These are phyloP conservation scores for Kryptolebias marmoratus DNA, from an alignment of 2,113 vertebrate genomes.

Conservation along the genomic window DNA sequence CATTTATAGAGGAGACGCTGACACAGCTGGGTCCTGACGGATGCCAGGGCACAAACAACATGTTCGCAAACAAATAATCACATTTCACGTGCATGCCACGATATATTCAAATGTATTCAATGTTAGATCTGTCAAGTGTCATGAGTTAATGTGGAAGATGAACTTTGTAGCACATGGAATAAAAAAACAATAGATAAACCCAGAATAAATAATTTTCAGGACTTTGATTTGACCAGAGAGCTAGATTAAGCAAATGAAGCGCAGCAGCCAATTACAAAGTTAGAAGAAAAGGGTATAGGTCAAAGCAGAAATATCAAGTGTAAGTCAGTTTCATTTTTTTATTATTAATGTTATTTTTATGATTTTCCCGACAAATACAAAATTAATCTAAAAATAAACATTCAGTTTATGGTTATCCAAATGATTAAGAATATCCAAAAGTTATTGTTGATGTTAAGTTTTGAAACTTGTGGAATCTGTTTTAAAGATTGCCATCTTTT, in stretches of 20 bases:
- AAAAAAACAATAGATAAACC: conserved; percentile 18
- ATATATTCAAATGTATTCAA: conserved; percentile 75
- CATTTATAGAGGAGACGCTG: conserved; percentile 63
- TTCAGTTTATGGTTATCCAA: too few relatives aligned
- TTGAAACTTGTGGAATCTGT: too few relatives aligned
- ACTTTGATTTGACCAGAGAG: conserved; percentile 32
- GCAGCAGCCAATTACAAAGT: conserved; percentile 25
- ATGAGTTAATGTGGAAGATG: conserved; percentile 64
- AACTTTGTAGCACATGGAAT: conserved; percentile 32
- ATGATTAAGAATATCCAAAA: too few relatives aligned
- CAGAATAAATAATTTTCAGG: conserved; percentile 26
- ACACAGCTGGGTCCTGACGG: conserved; percentile 73
- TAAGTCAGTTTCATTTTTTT: not conserved
- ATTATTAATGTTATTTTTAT: not conserved
- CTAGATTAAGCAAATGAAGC: not conserved
- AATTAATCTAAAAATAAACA: too few relatives aligned
- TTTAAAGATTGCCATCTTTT: too few relatives aligned
- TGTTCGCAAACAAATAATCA: conserved; percentile 32
- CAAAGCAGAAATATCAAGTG: conserved; percentile 22
- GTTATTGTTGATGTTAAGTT: too few relatives aligned
- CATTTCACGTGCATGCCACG: not conserved
- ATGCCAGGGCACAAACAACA: conserved; percentile 48
- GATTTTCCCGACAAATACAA: not conserved
- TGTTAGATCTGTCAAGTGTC: conserved; percentile 66
- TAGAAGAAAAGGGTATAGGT: conserved; percentile 30